Base-by-base conservation (phyloP, 2,888 invertebrate genomes). In the Vesta saturnalis region DNA sequence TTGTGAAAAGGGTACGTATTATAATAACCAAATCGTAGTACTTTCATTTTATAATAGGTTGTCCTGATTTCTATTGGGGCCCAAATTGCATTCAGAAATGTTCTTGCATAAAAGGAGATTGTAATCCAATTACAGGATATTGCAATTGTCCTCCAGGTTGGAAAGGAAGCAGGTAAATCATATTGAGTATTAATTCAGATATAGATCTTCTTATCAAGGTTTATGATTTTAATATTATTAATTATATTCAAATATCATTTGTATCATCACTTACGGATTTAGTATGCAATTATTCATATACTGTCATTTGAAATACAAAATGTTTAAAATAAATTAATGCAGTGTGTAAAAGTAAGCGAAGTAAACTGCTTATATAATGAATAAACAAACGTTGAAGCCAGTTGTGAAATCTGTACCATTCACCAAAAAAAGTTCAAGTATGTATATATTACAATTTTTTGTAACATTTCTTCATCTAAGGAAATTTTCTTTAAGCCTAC, bases 61-160 rank as follows among this genome's bases (percentile, higher is more conserved):
- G 67, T 62, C 67, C 67, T 30, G 19, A 39, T 39, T 39, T n/a
- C n/a, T 39, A 4, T n/a, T 96, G 93, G 90, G 95, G 95, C 0
- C 86, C 89, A 19, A 89, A 89, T 75, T 96, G 96, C 80, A 85
- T 86, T 60, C 85, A 89, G 74, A 82, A 86, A 39, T 94, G 94
- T 80, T 83, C 86, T 59, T 94, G 94, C 78, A 82, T 83, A 67
- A 86, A 87, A 58, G 87, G 88, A 56, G 88, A 88, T 0, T 93
- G 93, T 79, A 87, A 91, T 74, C 87, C 90, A 1, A 79, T 85
- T 64, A 88, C 87, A 8, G 92, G 92, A 22, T 85, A 85, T 61
- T 92, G 92, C 79, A 85, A 85, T 64, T 92, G 92, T 82, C 86
- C 87, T 57, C 85, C 87, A 47, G 92, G 91, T 80, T 91, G 90